phyloP scores from a whole-genome alignment of 2,113 vertebrate genomes.

The Brachypteracias leptosomus region DNA sequence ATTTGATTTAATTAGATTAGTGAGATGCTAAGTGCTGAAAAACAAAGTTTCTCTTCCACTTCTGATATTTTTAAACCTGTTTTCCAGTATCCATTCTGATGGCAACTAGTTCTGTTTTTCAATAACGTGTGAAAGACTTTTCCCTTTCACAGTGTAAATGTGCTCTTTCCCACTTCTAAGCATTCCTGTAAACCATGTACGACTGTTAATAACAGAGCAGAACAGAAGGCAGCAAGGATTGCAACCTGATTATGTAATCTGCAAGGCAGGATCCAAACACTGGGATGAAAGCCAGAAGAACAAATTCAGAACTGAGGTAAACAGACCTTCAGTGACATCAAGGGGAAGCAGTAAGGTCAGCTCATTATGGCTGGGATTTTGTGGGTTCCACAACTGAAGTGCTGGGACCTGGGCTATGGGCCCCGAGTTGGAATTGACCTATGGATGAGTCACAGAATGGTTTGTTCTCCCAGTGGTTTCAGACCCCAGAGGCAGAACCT shows the following conservation, averaged over 20 bases:
- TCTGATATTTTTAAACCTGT: background rate
- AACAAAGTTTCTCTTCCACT: background rate
- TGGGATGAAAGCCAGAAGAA: constrained; percentile 19
- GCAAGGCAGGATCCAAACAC: background rate
- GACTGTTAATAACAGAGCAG: background rate
- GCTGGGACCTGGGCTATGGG: too few relatives aligned
- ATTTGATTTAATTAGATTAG: background rate
- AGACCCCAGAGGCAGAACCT: too few relatives aligned
- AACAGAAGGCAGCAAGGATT: constrained; percentile 29
- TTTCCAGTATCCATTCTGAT: background rate
- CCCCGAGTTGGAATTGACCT: too few relatives aligned
- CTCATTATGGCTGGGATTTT: background rate
- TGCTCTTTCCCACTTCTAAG: background rate
- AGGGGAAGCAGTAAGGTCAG: background rate
- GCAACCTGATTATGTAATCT: background rate
- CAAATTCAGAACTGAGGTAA: constrained; percentile 1
- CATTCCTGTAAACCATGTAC: background rate
- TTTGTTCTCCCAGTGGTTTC: too few relatives aligned
- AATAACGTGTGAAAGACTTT: background rate
- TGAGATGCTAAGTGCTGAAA: background rate
- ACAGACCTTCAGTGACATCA: constrained; percentile 27
- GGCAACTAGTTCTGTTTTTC: background rate
- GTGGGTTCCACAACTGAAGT: background rate
- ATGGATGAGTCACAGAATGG: too few relatives aligned
- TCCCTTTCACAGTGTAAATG: background rate